A percentile compares a stretch with the other conserved stretches of the same genome.
Conservation (phyloP, 2,113 vertebrate species). For the Anthoscopus minutus region DNA sequence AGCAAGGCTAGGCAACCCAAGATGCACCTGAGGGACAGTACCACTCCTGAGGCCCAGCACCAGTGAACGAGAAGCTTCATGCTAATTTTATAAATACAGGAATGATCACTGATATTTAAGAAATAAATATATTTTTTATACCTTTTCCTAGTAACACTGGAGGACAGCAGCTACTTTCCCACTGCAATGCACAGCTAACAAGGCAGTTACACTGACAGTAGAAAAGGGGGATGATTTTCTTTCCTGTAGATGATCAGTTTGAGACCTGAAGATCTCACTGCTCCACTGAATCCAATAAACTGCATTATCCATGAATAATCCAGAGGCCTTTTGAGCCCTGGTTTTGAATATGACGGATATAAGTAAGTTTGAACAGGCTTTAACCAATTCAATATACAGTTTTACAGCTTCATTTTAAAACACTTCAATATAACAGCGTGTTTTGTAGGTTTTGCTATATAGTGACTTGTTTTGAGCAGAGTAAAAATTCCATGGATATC, state of each 20-base stretch:
- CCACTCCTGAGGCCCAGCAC: background rate
- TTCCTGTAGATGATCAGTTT: background rate
- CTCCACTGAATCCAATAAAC: slow-evolving; percentile 6
- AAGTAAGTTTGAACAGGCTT: background rate
- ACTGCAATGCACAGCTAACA: background rate
- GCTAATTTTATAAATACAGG: background rate
- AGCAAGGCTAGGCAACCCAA: background rate
- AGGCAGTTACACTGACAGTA: background rate
- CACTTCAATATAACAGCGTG: background rate
- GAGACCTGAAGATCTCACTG: background rate
- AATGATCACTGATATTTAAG: background rate
- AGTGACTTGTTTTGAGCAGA: background rate
- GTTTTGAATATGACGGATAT: background rate
- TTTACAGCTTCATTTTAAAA: background rate
- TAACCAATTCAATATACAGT: background rate
- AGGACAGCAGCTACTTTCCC: background rate
- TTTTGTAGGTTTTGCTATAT: background rate
- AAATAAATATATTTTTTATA: background rate
- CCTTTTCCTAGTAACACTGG: background rate
- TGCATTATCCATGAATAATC: background rate
- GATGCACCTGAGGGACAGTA: background rate
- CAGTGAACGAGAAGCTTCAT: background rate
- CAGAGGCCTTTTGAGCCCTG: background rate
- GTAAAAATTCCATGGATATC: background rate
- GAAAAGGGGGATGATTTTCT: background rate